Conservation (phyloP, 2,888 invertebrate species). For the Odontomyia ornata region DNA sequence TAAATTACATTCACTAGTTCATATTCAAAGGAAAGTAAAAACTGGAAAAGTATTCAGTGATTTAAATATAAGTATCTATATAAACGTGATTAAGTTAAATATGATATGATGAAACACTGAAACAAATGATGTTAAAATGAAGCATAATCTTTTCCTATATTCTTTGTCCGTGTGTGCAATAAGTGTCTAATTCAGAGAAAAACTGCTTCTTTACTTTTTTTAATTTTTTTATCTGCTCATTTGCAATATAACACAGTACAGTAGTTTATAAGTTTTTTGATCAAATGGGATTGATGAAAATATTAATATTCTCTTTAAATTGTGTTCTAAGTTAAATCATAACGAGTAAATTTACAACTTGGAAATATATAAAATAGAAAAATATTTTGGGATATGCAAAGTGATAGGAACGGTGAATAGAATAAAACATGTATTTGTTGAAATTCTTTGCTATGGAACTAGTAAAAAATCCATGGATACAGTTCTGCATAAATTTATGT, state of each 20-base stretch:
- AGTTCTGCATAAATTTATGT: too few species aligned
- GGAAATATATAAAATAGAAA: too few species aligned
- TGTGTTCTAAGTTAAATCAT: too few species aligned
- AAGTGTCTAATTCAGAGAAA: slow-evolving; percentile 46
- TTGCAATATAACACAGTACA: too few species aligned
- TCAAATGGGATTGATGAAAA: too few species aligned
- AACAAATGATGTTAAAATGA: background rate
- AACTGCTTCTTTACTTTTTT: background rate
- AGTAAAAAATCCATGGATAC: background rate
- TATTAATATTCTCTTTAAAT: too few species aligned
- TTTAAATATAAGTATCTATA: background rate
- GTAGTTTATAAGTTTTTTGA: too few species aligned
- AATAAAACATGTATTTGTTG: too few species aligned
- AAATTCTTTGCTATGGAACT: background rate
- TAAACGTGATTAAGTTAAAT: background rate
- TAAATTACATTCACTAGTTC: too few species aligned
- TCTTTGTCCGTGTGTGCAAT: slow-evolving; percentile 51
- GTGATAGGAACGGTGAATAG: too few species aligned
- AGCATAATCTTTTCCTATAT: slow-evolving; percentile 22
- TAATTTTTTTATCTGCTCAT: background rate
- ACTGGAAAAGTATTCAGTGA: background rate
- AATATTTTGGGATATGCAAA: too few species aligned
- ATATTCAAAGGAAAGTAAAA: slow-evolving; percentile 3
- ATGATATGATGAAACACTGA: slow-evolving; percentile 7
- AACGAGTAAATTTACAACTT: too few species aligned